Conservation (phyloP, 2,113 vertebrate species). For the Miniopterus natalensis region DNA sequence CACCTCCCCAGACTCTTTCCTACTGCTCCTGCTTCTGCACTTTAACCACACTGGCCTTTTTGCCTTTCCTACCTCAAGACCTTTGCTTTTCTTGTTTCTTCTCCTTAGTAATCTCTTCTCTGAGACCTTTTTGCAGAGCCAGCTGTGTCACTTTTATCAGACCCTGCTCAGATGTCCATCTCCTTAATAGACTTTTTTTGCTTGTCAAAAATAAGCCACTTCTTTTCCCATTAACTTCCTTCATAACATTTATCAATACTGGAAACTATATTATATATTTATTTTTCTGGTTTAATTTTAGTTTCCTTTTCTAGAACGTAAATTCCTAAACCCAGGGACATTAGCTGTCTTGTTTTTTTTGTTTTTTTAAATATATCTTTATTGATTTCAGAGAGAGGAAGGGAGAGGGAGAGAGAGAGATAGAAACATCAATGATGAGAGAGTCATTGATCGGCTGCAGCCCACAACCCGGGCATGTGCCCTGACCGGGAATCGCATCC, state of each 20-base stretch:
- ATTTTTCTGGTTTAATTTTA: background rate
- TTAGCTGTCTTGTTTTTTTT: background rate
- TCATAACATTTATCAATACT: background rate
- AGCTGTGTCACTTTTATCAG: background rate
- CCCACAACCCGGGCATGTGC: too few relatives aligned
- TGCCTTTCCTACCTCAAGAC: background rate
- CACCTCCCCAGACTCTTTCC: background rate
- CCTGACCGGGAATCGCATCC: too few relatives aligned
- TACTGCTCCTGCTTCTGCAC: background rate
- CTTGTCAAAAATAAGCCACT: background rate
- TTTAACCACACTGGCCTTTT: background rate
- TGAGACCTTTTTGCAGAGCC: background rate
- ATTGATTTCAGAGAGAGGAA: too few relatives aligned
- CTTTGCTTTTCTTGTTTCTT: background rate
- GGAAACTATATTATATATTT: background rate
- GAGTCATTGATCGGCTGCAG: too few relatives aligned
- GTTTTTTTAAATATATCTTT: too few relatives aligned
- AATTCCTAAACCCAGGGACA: background rate
- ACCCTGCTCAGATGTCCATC: background rate
- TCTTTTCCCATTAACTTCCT: background rate
- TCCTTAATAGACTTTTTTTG: background rate
- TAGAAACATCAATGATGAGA: too few relatives aligned
- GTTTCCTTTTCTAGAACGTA: background rate
- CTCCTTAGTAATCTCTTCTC: conserved; percentile 37
- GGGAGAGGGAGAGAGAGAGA: too few relatives aligned